These are phyloP conservation scores for Pachypanchax playfairii DNA, from an alignment of 2,113 vertebrate genomes.

Conservation along the genomic window DNA sequence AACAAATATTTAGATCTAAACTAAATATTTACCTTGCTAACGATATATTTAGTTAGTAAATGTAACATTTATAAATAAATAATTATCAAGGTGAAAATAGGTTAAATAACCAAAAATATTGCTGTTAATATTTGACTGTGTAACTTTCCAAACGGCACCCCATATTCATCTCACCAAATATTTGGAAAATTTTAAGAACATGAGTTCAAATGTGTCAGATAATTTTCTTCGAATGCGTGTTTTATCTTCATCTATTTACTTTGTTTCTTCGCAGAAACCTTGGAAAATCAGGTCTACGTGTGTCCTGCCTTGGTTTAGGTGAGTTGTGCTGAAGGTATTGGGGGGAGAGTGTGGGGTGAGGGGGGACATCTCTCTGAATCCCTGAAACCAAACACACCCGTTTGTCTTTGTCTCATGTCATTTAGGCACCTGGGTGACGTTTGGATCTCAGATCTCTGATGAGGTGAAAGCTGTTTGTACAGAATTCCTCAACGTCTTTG, in stretches of 20 bases:
- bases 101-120: too few relatives aligned
- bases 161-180: too few relatives aligned
- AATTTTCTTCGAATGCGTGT: too few relatives aligned
- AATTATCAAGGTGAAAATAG: too few relatives aligned
- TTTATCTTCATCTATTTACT: neutral
- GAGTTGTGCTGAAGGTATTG: constrained; percentile 43
- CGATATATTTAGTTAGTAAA: too few relatives aligned
- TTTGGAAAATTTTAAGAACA: too few relatives aligned
- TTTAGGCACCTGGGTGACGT: constrained; percentile 92
- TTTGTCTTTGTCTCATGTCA: constrained; percentile 8
- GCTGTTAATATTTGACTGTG: too few relatives aligned
- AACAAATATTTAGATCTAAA: too few relatives aligned
- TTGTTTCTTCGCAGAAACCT: constrained; percentile 70
- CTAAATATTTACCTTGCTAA: too few relatives aligned
- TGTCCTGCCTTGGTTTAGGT: constrained; percentile 83
- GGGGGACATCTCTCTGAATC: neutral
- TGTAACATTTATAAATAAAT: too few relatives aligned
- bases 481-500: neutral
- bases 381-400: constrained; percentile 21
- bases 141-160: too few relatives aligned
- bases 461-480: constrained; percentile 80
- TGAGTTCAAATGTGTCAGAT: too few relatives aligned
- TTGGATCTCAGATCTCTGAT: constrained; percentile 92
- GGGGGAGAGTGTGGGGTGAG: neutral
- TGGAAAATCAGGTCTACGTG: constrained; percentile 80